Base-by-base conservation (phyloP, 2,888 invertebrate species). In the Osmoderma eremita region DNA sequence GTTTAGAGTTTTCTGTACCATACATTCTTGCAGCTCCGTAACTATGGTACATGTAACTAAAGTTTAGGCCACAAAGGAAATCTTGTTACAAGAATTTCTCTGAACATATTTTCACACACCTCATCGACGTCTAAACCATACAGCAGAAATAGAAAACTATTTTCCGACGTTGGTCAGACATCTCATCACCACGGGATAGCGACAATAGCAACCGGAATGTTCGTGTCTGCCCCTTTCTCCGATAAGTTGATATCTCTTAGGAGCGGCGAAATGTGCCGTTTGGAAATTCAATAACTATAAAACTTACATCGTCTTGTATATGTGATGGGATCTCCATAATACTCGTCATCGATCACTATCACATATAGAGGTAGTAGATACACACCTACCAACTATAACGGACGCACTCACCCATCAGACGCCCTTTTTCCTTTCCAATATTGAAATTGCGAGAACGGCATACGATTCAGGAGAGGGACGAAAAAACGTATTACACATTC, bases 281-380 rank as follows among this genome's bases (percentile, higher is more conserved):
- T n/a, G 15, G 50, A 50, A 50, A 50, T 41, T 56, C 56, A 56
- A 56, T 56, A 56, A 56, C 56, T 56, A 56, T 56, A 56, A 56
- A 56, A 41, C 56, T 56, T 56, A 56, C 56, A 22, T 56, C 41
- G 41, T 20, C 56, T 56, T 41, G 56, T 41, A 50, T 50, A 39
- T n/a, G 41, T 18, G 20, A 56, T 42, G 20, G 56, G 39, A 56
- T 56, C 38, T 54, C 41, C 41, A 56, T 56, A 41, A 41, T 56
- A 13, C 56, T 24, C 12, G n/a, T 49, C 50, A 30, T 50, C 50
- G 50, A 8, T 22, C 50, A 15, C 30, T 24, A 24, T 30, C 50
- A n/a, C 30, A n/a, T 24, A 13, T 50, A 17, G 18, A 48, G 48
- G 48, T 48, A 48, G 8, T 30, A 10, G 10, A 30, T 30, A 6